Evolutionary conservation across 1,140 invertebrate genomes (phyloP), one percentile per base, ranked within the genome.

Genomic region (Drosophila aff.): DNA sequence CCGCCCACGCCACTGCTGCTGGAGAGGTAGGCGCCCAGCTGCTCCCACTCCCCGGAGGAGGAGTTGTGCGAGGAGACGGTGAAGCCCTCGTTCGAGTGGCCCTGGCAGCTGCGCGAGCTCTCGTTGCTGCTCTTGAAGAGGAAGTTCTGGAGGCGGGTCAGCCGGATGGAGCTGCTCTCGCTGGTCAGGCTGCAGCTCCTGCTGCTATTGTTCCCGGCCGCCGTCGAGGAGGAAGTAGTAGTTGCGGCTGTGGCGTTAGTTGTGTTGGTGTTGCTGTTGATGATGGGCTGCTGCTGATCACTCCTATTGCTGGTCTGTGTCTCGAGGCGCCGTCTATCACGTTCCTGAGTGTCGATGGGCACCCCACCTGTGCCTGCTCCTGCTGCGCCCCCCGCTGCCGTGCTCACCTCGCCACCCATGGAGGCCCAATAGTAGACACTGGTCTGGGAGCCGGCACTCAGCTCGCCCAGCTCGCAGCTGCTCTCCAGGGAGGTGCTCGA

Each of bases 41-140:
- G 91, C 33, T 92, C 91, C 91, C 91, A 92, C 47, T 92, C 91
- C 1, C 91, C 91, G 1, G 91, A 92, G 16, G 91, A 92, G 10
- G 91, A 92, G 40, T 92, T 92, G 49, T 81, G 86, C 38, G 91
- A 92, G 53, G 91, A 92, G 8, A 79, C 87, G 0, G 91, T 92
- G 46, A 92, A 92, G 8, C 91, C 91, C 43, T 92, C 91, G 43
- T 92, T 92, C 7, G 91, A 92, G 40, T 92, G 91, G 3, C 91
- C 91, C 53, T 91, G 87, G 31, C 65, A 86, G 41, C 91, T 92
- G 36, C 84, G 67, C 0, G 83, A 72, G 52, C 91, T 92, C 57
- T 92, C 91, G 49, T 92, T 92, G 87, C 91, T 92, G 49, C 84
- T 92, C 69, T 92, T 89, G 33, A 92, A 92, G 1, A 92, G 91